Base-by-base conservation (phyloP, 2,888 invertebrate species). In the Anticlea derivata region DNA sequence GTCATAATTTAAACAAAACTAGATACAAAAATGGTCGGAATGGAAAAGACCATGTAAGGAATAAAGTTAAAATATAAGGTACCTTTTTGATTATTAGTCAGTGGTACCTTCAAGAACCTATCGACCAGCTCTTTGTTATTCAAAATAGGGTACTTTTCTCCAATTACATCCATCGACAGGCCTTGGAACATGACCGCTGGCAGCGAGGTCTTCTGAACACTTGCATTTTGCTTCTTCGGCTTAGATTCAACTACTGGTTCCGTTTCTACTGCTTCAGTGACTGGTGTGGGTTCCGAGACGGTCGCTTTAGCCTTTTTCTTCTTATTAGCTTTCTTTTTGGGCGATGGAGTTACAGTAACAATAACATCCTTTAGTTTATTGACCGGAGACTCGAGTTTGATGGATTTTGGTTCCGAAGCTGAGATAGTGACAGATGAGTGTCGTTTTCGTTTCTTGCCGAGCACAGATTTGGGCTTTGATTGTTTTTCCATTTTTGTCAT, bases 81-180 rank as follows among this genome's bases (percentile, higher is more conserved):
- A 88, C 89, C 89, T 84, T 88, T 90, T 31, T 89, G 88, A 60
- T 88, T 88, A 57, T 89, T 89, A 22, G 62, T 78, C 66, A 88
- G 64, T 0, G 75, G 59, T 0, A 88, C 83, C 43, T 63, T 70
- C 1, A 78, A 49, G 29, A 87, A 85, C 49, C 63, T 73, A 8
- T 68, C 59, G 0, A 84, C 61, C 1, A 89, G 56, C 0, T 73
- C 73, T 1, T 75, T 60, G 60, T 89, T 64, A 12, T 76, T 76
- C 1, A 90, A 63, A 20, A 88, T 55, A 0, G 87, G 85, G 47
- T 76, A 88, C 55, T 64, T 73, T 1, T 67, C 57, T 1, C 33
- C 48, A 0, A 70, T 45, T 13, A 77, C 70, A 0, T 68, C 58
- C 10, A 23, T 4, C 3, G 37, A 26, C n/a, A 34, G 6, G 0